Conservation (phyloP, 2,888 invertebrate species). For the Oconnorella tubifera region DNA sequence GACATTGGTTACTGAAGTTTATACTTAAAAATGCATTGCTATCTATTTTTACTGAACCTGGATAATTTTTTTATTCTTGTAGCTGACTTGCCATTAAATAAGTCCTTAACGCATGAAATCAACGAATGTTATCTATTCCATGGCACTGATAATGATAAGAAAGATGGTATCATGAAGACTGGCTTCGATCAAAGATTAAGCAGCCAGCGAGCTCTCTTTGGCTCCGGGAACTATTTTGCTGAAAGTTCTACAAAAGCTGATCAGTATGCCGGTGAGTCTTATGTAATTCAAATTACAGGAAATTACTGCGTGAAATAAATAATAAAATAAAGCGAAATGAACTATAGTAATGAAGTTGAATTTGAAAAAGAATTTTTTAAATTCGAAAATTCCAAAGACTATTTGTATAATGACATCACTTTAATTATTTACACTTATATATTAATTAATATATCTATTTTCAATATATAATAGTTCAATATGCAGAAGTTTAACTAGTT, state of each 20-base stretch:
- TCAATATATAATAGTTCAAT: too few species aligned
- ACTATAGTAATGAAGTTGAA: too few species aligned
- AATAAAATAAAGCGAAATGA: too few species aligned
- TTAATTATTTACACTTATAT: not conserved
- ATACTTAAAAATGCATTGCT: too few species aligned
- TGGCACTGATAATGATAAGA: conserved; percentile 32
- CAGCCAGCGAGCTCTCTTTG: conserved; percentile 34
- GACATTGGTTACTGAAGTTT: too few species aligned
- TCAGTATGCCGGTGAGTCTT: conserved; percentile 38
- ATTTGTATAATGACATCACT: not conserved
- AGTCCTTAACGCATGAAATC: conserved; percentile 25
- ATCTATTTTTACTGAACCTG: too few species aligned
- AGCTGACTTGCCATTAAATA: not conserved
- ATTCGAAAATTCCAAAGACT: too few species aligned
- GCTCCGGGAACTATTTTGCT: conserved; percentile 38
- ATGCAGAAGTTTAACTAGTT: too few species aligned
- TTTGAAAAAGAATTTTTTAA: too few species aligned
- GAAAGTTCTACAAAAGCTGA: conserved; percentile 43
- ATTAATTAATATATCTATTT: not conserved
- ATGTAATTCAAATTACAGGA: not conserved
- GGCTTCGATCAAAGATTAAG: conserved; percentile 37
- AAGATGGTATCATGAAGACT: conserved; percentile 15
- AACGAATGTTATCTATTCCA: conserved; percentile 41
- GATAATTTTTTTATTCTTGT: too few species aligned
- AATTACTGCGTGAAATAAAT: not conserved